These are phyloP conservation scores for Lethrus apterus DNA, from an alignment of 1,140 invertebrate genomes.

Conservation along the genomic window DNA sequence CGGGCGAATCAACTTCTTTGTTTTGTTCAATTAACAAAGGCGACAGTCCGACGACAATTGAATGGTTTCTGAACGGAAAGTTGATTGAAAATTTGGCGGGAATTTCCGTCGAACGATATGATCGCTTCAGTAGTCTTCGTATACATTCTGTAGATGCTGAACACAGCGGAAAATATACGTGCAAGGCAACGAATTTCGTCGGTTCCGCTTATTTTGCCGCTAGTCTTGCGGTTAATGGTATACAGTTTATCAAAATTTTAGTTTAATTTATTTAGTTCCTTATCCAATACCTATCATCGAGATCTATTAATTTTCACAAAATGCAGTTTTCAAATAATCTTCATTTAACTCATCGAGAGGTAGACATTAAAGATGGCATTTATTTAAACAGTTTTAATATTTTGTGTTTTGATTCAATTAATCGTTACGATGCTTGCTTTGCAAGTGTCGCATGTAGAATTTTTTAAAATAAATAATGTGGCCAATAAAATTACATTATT, in stretches of 20 bases:
- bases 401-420: too few relatives aligned
- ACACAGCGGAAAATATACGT: constrained; percentile 76
- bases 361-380: too few relatives aligned
- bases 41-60: constrained; percentile 49
- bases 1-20: constrained; percentile 59
- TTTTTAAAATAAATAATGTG: too few relatives aligned
- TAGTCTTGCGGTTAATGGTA: constrained; percentile 66
- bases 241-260: constrained; percentile 12
- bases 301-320: too few relatives aligned
- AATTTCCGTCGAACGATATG: constrained; percentile 49
- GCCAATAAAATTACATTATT: too few relatives aligned
- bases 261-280: too few relatives aligned
- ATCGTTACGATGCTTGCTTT: too few relatives aligned
- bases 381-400: too few relatives aligned
- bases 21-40: constrained; percentile 62
- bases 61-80: constrained; percentile 54
- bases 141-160: constrained; percentile 68
- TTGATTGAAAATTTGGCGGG: constrained; percentile 39
- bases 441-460: too few relatives aligned
- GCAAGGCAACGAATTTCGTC: constrained; percentile 66
- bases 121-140: constrained; percentile 64
- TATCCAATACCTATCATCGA: too few relatives aligned
- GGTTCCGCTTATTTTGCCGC: constrained; percentile 63
- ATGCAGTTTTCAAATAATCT: too few relatives aligned
- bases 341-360: too few relatives aligned